phyloP scores from a whole-genome alignment of 2,797 vertebrate species.

The Anguilla anguilla region DNA sequence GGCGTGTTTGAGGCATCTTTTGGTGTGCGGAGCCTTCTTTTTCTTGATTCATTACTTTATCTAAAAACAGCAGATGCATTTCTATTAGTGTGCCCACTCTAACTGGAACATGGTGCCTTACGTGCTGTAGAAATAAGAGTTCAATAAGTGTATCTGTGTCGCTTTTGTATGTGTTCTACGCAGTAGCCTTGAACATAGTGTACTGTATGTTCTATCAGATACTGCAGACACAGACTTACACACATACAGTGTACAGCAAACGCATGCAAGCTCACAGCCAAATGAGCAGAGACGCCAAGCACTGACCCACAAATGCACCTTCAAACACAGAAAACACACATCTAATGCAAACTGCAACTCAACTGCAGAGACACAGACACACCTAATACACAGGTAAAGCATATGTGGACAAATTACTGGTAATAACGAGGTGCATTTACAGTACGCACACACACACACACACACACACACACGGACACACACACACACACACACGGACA shows the following conservation, averaged over 20 bases:
- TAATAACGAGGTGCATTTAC: no score
- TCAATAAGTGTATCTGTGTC: not conserved
- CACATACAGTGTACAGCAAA: not conserved
- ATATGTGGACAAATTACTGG: no score
- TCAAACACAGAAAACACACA: not conserved
- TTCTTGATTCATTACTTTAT: no score
- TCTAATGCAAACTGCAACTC: not conserved
- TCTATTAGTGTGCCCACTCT: conserved; percentile 40
- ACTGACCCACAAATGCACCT: not conserved
- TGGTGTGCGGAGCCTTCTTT: no score
- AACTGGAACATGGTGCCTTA: not conserved
- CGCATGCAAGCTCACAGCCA: not conserved
- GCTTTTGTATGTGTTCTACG: not conserved
- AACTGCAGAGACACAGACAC: not conserved
- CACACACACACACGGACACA: no score
- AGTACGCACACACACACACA: no score
- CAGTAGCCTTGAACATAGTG: not conserved
- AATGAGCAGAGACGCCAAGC: no score
- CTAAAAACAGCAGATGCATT: conserved; percentile 3
- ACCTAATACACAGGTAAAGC: no score
- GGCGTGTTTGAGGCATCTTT: no score
- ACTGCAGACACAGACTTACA: not conserved
- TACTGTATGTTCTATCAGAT: not conserved
- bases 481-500: conserved; percentile 2
- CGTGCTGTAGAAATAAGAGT: not conserved